Conservation (phyloP, 1,140 invertebrate species). For the Philopotamus ludificatus region DNA sequence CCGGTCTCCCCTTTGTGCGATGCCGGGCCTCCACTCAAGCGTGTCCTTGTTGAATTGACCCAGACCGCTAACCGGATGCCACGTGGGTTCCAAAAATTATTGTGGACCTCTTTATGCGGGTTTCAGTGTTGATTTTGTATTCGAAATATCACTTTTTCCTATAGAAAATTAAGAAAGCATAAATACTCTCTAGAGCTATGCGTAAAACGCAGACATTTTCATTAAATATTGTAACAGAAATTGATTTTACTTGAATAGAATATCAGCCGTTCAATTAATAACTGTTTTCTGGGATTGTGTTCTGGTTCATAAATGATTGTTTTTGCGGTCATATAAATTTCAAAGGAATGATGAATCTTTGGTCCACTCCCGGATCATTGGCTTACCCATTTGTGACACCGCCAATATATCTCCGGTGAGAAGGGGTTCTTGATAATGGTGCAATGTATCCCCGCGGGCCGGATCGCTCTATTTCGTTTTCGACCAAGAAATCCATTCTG, state of each 20-base stretch:
- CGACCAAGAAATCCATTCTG: not conserved
- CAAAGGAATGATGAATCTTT: not conserved
- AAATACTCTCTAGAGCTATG: too few species aligned
- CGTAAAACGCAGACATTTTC: too few species aligned
- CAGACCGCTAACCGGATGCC: not conserved
- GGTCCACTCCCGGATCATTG: not conserved
- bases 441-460: not conserved
- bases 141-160: too few species aligned
- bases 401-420: not conserved
- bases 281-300: too few species aligned
- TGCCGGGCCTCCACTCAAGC: not conserved
- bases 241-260: too few species aligned
- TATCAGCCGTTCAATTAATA: too few species aligned
- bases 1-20: not conserved
- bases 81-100: not conserved
- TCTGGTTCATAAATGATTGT: too few species aligned
- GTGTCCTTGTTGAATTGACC: not conserved
- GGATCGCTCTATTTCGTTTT: not conserved
- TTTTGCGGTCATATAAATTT: too few species aligned
- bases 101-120: too few species aligned
- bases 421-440: not conserved
- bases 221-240: too few species aligned
- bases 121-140: too few species aligned
- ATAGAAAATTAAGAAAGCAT: too few species aligned
- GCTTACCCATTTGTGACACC: not conserved